Base-by-base conservation (phyloP, 1,140 invertebrate species). In the Leguminivora glycinivorella region DNA sequence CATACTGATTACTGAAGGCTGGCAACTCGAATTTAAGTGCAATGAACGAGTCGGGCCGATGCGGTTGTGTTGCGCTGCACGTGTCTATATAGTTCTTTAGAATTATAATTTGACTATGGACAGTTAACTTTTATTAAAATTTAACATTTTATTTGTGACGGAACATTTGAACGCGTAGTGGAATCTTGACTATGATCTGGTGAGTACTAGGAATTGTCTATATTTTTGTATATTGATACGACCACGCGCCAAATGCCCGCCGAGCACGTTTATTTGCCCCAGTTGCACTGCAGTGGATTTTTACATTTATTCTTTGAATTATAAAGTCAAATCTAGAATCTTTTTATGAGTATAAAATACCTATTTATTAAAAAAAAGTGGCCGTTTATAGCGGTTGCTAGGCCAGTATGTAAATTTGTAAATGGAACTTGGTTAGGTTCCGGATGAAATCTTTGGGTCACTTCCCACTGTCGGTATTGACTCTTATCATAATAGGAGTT, bases 61-160 rank as follows among this genome's bases (percentile, higher is more conserved):
- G 77, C 63, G 80, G 79, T 76, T 75, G 84, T 77, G 74, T 77
- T 68, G 77, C 75, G 79, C 76, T 68, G 77, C 75, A 81, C 77
- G 80, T 83, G 82, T 79, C 77, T 78, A n/a, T 40, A 19, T 52
- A 52, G 17, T 52, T 19, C 43, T 52, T 52, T 69, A 43, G 25
- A 31, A 68, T 72, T 75, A 73, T 68, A 72, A 72, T 70, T 74
- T 7, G 34, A 71, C 72, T 75, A 63, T 63, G 58, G 26, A 71
- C 71, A 77, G 77, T 76, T 67, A 43, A 67, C 34, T 69, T 29
- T 72, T 69, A 75, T 72, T 43, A 81, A 76, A 76, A 74, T 52
- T 52, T 22, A 6, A 67, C 9, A 43, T 17, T 12, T 7, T 43
- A 22, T 14, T 24, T 22, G 17, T 67, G 66, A 40, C 17, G 34